Percentiles rank a stretch among this genome's conserved stretches.
These are phyloP conservation scores for Drosophila malerkotliana DNA, from an alignment of 1,140 invertebrate species.

Conservation along the genomic window DNA sequence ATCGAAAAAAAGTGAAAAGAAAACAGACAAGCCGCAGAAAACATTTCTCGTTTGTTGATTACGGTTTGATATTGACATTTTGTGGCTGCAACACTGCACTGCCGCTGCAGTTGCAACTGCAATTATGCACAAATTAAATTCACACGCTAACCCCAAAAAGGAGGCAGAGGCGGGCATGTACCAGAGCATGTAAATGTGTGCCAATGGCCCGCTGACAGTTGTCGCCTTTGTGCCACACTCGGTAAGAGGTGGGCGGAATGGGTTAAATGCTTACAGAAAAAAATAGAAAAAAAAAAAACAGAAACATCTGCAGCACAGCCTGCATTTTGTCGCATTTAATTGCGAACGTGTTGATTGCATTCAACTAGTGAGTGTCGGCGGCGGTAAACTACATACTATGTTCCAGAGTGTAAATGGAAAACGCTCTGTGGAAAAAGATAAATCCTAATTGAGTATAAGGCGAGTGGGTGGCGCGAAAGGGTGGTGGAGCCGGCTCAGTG, in stretches of 20 bases:
- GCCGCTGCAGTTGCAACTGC: constrained; percentile 48
- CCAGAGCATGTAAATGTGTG: constrained; percentile 55
- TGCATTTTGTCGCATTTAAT: constrained; percentile 54
- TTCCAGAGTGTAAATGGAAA: constrained; percentile 21
- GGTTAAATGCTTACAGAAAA: constrained; percentile 17
- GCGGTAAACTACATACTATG: constrained; percentile 1
- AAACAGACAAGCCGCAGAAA: constrained; percentile 35
- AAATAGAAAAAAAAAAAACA: neutral
- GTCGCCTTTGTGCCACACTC: constrained; percentile 21
- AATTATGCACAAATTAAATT: constrained; percentile 79
- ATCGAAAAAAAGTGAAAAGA: constrained; percentile 46
- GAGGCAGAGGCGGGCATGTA: constrained; percentile 8
- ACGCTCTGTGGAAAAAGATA: constrained; percentile 24
- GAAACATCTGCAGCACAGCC: constrained; percentile 20
- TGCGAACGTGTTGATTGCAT: constrained; percentile 61
- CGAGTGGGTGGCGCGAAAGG: constrained; percentile 20
- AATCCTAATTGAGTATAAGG: constrained; percentile 36
- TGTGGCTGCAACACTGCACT: constrained; percentile 34
- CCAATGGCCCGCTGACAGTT: constrained; percentile 54
- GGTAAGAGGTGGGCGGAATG: constrained; percentile 41
- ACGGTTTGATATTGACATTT: constrained; percentile 77
- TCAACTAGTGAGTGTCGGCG: constrained; percentile 46
- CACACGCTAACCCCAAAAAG: constrained; percentile 62
- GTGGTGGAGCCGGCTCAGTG: neutral
- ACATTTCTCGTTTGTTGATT: constrained; percentile 57